Evolutionary conservation across 2,888 invertebrate genomes (phyloP), one percentile per base, ranked within the genome.

Genomic region (Drosophila hamatofila): DNA sequence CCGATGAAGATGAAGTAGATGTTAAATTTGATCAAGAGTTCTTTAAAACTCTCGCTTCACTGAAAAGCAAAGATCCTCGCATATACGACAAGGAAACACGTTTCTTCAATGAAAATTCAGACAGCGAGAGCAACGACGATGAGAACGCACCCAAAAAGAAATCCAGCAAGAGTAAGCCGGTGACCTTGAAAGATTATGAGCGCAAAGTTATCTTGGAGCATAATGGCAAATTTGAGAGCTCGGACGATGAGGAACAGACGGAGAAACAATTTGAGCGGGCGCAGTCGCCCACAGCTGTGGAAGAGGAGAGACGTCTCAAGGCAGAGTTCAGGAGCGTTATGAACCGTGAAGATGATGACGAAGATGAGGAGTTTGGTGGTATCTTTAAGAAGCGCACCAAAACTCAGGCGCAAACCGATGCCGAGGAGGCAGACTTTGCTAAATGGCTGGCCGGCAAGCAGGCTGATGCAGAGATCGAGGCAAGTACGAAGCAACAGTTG

Each of bases 31-130:
- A 99, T 90, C 95, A 96, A 80, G 96, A 97, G 77, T 99, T 99
- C 92, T 95, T 97, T 48, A 96, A 96, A 93, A 96, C 98, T 0
- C 93, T 98, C 2, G 94, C 98, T 0, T 95, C 95, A 57, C 92
- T 99, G 51, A 98, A 98, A 92, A 96, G 95, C 51, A 97, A 97
- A 90, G 97, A 98, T 93, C 97, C 98, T 0, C 94, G 95, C 80
- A 98, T 98, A 75, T 99, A 99, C 92, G 95, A 98, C 90, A 94
- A 96, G 44, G 94, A 94, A 60, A 94, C 94, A 35, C 94, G 94
- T 59, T 97, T 97, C 90, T 98, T 97, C 52, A 91, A 94, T 2
- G 90, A 93, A 25, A 92, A 90, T 5, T 66, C 49, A 7, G 58
- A 44, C 4, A 62, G 37, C 11, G 64, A 69, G 1, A 64, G 37